These are phyloP conservation scores for Pollenia amentaria DNA, from an alignment of 2,888 invertebrate species.

Conservation along the genomic window DNA sequence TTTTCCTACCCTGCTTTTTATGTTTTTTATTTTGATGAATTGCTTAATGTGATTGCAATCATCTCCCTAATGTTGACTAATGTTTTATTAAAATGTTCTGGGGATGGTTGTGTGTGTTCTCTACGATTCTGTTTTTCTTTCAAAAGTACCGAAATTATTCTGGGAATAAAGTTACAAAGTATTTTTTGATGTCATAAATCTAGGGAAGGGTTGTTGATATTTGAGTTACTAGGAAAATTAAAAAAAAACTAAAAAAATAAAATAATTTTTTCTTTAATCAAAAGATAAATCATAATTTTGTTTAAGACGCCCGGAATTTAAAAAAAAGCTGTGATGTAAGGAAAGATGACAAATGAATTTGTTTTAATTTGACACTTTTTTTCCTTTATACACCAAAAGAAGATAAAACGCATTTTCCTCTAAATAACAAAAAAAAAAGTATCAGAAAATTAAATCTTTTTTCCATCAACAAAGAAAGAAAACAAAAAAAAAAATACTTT, in stretches of 20 bases:
- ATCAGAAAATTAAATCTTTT: too few relatives aligned
- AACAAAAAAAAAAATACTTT: too few relatives aligned
- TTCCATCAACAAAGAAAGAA: too few relatives aligned
- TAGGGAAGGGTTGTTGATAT: slow-evolving; percentile 46
- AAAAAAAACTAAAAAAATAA: slow-evolving; percentile 19
- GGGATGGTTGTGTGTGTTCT: slow-evolving; percentile 11
- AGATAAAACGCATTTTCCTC: too few relatives aligned
- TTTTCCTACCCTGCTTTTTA: too few relatives aligned
- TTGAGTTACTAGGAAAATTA: slow-evolving; percentile 18
- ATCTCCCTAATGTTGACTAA: slow-evolving; percentile 55
- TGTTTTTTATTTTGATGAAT: slow-evolving; percentile 18
- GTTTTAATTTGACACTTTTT: not conserved
- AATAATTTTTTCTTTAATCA: slow-evolving; percentile 45
- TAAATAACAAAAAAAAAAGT: too few relatives aligned
- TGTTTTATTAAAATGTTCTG: slow-evolving; percentile 11
- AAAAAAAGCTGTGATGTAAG: not conserved
- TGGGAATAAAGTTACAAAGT: slow-evolving; percentile 48
- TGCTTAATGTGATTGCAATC: slow-evolving; percentile 56
- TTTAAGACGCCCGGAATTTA: not conserved
- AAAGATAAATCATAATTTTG: slow-evolving; percentile 34
- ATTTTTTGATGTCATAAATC: slow-evolving; percentile 9
- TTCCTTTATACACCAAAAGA: not conserved
- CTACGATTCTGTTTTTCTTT: slow-evolving; percentile 42
- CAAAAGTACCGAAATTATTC: slow-evolving; percentile 65
- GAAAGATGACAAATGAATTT: not conserved